Evolutionary conservation across 2,888 invertebrate genomes (phyloP).

Genomic region (Amiota minor): DNA sequence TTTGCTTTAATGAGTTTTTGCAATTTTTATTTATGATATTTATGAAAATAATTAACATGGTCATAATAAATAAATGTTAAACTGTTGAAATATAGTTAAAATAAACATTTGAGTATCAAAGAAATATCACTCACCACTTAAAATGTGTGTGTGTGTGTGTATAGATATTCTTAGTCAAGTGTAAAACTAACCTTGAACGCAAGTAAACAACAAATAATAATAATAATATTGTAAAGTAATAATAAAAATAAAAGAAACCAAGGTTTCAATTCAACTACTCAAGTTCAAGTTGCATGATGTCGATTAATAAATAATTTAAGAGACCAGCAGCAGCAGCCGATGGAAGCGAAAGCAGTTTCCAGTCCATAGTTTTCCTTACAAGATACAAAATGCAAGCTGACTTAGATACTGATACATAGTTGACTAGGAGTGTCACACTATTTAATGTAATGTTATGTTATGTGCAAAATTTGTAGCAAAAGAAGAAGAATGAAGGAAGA

Average conservation of each 20-base stretch:
- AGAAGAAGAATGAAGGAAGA: too few species aligned
- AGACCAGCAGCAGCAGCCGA: too few species aligned
- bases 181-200: constrained; percentile 18
- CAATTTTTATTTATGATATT: constrained; percentile 7
- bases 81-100: too few species aligned
- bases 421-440: too few species aligned
- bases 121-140: neutral
- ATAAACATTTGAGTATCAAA: constrained; percentile 33
- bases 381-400: too few species aligned
- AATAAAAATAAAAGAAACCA: neutral
- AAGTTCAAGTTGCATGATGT: too few species aligned
- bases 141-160: neutral
- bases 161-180: constrained; percentile 23
- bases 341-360: too few species aligned
- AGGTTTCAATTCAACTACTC: neutral
- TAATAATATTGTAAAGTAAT: neutral
- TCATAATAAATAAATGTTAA: constrained; percentile 16
- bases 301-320: too few species aligned
- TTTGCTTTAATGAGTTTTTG: neutral
- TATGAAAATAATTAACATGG: constrained; percentile 4
- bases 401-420: too few species aligned
- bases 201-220: neutral
- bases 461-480: too few species aligned
- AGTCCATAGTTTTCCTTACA: too few species aligned
- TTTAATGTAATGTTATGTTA: too few species aligned